A percentile compares a stretch with the other conserved stretches of the same genome.
Conservation (phyloP, 2,888 invertebrate genomes). For the Tiliacea citrago region DNA sequence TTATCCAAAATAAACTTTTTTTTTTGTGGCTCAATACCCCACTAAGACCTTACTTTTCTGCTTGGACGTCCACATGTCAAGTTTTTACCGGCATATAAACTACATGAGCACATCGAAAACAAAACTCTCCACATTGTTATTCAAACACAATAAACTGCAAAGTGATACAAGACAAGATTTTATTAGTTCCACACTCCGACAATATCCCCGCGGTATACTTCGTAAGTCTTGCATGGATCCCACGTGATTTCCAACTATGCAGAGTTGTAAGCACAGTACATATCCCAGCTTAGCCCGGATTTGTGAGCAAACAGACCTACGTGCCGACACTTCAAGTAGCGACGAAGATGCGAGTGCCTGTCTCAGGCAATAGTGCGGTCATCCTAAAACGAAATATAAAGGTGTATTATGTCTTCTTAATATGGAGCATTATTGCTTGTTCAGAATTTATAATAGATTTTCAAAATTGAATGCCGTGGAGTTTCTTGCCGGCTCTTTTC, state of each 20-base stretch:
- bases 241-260: conserved; percentile 62
- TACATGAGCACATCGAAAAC: background rate
- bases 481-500: too few species aligned
- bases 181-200: conserved; percentile 44
- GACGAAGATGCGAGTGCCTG: conserved; percentile 59
- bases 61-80: too few species aligned
- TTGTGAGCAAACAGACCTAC: conserved; percentile 70
- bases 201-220: conserved; percentile 41
- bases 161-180: conserved; percentile 45
- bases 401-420: conserved; percentile 1
- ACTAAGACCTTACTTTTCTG: too few species aligned
- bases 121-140: conserved; percentile 18
- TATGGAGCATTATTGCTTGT: conserved; percentile 33
- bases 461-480: background rate
- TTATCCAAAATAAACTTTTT: too few species aligned
- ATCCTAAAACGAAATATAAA: conserved; percentile 34
- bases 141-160: conserved; percentile 30
- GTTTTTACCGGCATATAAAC: background rate
- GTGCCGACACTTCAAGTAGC: conserved; percentile 62
- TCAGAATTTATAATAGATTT: too few species aligned
- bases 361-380: conserved; percentile 45
- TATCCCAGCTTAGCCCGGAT: conserved; percentile 68
- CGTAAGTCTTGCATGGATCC: conserved; percentile 47
- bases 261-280: conserved; percentile 64
- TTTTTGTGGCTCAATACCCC: too few species aligned